Evolutionary conservation across 2,888 invertebrate species (phyloP).

Genomic region (Reticulitermes lucifugus): DNA sequence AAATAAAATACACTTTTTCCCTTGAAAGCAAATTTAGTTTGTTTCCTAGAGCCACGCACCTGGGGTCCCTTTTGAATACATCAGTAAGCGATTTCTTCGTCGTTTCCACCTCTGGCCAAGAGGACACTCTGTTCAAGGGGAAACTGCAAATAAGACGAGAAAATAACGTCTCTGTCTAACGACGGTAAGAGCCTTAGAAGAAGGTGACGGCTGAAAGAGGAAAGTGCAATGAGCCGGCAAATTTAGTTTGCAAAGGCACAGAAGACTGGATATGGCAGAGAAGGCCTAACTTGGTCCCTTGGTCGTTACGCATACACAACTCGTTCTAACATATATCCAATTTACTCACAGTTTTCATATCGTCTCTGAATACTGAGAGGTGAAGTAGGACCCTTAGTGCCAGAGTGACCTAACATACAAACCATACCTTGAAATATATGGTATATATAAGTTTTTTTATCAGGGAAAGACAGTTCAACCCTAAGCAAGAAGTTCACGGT

Average conservation of each 20-base stretch:
- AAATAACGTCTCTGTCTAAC: background rate
- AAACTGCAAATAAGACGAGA: background rate
- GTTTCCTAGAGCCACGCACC: background rate
- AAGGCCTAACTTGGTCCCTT: background rate
- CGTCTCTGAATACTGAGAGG: background rate
- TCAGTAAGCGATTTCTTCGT: background rate
- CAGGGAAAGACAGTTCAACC: too few species aligned
- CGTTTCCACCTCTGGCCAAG: slow-evolving; percentile 4
- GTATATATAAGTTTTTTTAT: too few species aligned
- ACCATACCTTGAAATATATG: too few species aligned
- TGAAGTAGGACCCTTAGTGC: background rate
- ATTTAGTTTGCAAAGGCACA: background rate
- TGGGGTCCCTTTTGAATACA: background rate
- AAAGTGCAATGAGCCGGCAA: background rate
- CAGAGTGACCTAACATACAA: too few species aligned
- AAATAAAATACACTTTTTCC: too few species aligned
- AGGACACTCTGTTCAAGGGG: background rate
- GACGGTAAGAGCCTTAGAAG: background rate
- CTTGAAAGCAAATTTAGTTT: background rate
- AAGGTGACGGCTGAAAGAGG: background rate
- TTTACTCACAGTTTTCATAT: background rate
- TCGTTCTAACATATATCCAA: background rate
- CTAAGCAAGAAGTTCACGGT: too few species aligned
- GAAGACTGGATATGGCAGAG: background rate
- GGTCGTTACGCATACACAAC: background rate